phyloP scores from a whole-genome alignment of 2,888 invertebrate species.

The Myopa testacea region DNA sequence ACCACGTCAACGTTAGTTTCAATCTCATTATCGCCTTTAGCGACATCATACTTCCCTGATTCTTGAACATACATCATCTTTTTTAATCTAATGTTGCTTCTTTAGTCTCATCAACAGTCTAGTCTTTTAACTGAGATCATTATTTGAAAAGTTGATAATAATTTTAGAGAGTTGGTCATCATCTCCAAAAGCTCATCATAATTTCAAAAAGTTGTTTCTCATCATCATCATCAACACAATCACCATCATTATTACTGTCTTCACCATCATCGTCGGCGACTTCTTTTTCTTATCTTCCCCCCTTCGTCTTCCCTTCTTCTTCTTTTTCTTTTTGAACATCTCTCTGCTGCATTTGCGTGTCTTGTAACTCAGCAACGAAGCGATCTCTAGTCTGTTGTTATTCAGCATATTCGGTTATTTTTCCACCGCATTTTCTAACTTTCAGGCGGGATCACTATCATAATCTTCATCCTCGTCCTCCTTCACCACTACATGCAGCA shows the following conservation, averaged over 20 bases:
- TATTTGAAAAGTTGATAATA: too few relatives aligned
- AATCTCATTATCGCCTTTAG: too few relatives aligned
- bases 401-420: conserved; percentile 16
- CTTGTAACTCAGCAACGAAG: conserved; percentile 36
- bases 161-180: too few relatives aligned
- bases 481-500: background rate
- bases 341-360: conserved; percentile 34
- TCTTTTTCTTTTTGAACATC: background rate
- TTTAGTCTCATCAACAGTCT: too few relatives aligned
- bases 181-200: too few relatives aligned
- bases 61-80: background rate
- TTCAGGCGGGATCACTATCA: background rate
- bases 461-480: background rate
- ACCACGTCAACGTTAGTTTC: too few relatives aligned
- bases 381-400: conserved; percentile 27
- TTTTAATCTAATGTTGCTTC: background rate
- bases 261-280: background rate
- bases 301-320: conserved; percentile 24
- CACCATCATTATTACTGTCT: background rate
- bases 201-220: too few relatives aligned
- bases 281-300: too few relatives aligned
- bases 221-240: background rate
- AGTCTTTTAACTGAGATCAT: too few relatives aligned
- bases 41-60: too few relatives aligned
- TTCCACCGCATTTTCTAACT: conserved; percentile 13